A percentile compares a stretch with the other conserved stretches of the same genome.
These are phyloP conservation scores for Rhinolophus ferrumequinum DNA, from an alignment of 2,113 vertebrate genomes.

Conservation along the genomic window DNA sequence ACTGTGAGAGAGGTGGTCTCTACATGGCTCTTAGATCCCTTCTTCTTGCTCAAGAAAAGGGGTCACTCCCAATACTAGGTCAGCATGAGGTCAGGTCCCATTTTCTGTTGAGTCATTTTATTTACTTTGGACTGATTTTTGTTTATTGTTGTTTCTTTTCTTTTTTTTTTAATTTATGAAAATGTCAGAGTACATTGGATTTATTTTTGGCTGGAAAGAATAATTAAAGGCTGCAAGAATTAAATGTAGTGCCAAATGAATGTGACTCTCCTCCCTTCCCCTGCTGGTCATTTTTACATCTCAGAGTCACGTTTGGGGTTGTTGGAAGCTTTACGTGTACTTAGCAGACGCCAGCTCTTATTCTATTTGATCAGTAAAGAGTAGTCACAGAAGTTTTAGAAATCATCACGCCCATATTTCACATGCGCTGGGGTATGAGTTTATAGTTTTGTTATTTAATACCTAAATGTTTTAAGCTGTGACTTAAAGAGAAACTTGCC, in stretches of 20 bases:
- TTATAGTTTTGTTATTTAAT: conserved; percentile 62
- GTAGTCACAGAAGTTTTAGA: conserved; percentile 67
- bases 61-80: too few species aligned
- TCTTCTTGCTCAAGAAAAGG: background rate
- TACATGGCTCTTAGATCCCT: background rate
- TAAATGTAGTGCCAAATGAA: conserved; percentile 61
- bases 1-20: background rate
- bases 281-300: conserved; percentile 64
- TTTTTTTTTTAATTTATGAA: conserved; percentile 49
- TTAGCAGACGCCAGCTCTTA: conserved; percentile 61
- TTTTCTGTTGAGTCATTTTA: conserved; percentile 56
- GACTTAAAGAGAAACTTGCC: conserved; percentile 56
- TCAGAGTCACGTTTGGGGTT: conserved; percentile 32
- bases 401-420: conserved; percentile 51
- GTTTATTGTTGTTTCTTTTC: conserved; percentile 27
- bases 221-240: conserved; percentile 70
- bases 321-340: conserved; percentile 49
- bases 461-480: background rate
- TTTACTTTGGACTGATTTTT: conserved; percentile 61
- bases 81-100: background rate
- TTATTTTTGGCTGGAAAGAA: conserved; percentile 65
- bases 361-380: conserved; percentile 78
- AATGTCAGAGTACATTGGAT: conserved; percentile 58
- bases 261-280: conserved; percentile 60
- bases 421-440: conserved; percentile 2